Evolutionary conservation across 2,888 invertebrate genomes (phyloP), one percentile per base, ranked within the genome.

Genomic region (Drosophila multiciliata): DNA sequence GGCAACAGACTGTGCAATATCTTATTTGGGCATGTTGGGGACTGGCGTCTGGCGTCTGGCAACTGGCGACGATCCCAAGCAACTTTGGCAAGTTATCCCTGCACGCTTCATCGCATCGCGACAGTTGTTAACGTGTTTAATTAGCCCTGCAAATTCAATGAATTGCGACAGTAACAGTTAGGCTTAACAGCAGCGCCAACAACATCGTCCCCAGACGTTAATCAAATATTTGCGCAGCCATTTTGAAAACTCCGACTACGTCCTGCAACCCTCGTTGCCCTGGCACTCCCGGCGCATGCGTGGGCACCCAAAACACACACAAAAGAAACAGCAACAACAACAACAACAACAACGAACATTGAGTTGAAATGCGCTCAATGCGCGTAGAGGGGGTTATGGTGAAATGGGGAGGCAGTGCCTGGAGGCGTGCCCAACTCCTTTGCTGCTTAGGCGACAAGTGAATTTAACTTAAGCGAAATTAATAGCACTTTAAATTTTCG

Each of bases 201-300:
- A 66, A 29, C 59, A 26, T 45, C 35, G 49, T 50, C 57, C 65
- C 77, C 83, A 82, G 82, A 77, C 87, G 77, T 74, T 77, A 73
- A 61, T 66, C 83, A 91, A 92, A 90, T 92, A 87, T 92, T 92
- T 91, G 83, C 73, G 89, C 91, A 92, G 92, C 92, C 92, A 92
- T 92, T 92, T 92, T 92, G 92, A 86, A 91, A 86, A 91, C 71
- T 82, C 61, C 59, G 55, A 52, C 58, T 63, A 66, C 87, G 81
- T 57, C 79, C 87, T 78, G 78, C 66, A 63, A 73, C 73, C 68
- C 72, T 69, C 63, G 69, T 53, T 35, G 50, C 26, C 3, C 9
- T 17, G 2, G 9, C 49, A 26, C n/a, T 23, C 49, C 36, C 9
- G 61, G 81, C 90, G 90, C 90, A 82, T 75, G 84, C 84, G 84